Percentiles rank a stretch among this genome's conserved stretches.
These are phyloP conservation scores for Dasyornis broadbenti DNA, from an alignment of 2,113 vertebrate genomes.

Conservation along the genomic window DNA sequence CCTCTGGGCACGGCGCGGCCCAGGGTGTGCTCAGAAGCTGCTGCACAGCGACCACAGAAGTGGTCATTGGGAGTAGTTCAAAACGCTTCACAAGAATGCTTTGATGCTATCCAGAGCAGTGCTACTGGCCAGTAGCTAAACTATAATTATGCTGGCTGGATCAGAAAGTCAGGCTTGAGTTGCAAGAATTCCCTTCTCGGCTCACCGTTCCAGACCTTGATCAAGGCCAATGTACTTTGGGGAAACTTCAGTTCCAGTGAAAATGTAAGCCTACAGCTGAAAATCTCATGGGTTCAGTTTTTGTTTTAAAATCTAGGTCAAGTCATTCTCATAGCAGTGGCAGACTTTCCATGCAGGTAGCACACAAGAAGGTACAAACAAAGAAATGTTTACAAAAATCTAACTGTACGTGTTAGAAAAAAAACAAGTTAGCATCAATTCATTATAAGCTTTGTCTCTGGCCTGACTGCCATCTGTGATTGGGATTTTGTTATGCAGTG, in stretches of 20 bases:
- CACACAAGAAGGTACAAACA: not conserved
- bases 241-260: not conserved
- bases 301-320: slow-evolving; percentile 43
- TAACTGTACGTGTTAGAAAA: not conserved
- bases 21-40: not conserved
- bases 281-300: not conserved
- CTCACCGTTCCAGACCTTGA: slow-evolving; percentile 28
- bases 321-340: not conserved
- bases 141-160: slow-evolving; percentile 53
- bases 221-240: slow-evolving; percentile 18
- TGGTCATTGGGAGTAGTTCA: slow-evolving; percentile 41
- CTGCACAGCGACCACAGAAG: not conserved
- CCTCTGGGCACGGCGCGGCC: not conserved
- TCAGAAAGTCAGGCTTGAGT: slow-evolving; percentile 22
- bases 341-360: not conserved
- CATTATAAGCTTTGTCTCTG: not conserved
- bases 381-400: not conserved
- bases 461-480: not conserved
- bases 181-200: slow-evolving; percentile 36
- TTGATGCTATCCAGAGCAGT: slow-evolving; percentile 53
- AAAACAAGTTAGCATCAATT: not conserved
- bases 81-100: slow-evolving; percentile 37
- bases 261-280: slow-evolving; percentile 13
- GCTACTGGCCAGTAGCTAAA: slow-evolving; percentile 46
- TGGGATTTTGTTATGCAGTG: not conserved